Evolutionary conservation across 92 coral and sea anemone genomes (phyloP), one percentile per base, ranked within the genome.

Genomic region (Bergia puertoricense): DNA sequence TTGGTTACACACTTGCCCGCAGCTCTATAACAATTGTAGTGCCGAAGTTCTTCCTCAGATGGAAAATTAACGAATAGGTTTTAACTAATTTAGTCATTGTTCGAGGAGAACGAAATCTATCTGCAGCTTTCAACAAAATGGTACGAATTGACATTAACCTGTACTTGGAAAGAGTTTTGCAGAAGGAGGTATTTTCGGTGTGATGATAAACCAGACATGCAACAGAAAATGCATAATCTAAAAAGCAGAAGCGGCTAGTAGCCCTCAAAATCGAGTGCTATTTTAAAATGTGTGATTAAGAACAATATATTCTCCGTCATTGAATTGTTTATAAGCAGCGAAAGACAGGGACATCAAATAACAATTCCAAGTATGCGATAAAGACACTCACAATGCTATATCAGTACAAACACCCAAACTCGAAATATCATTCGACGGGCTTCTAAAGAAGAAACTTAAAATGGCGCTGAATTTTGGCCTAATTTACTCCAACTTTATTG

Each of bases 291-390:
- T 72, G 76, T 74, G 38, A 74, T 74, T 74, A 5, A 76, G 20
- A 6, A 76, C 79, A 76, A 76, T 42, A 15, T 23, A 6, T 22
- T 76, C 51, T 76, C 79, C 10, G 41, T 76, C 79, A n/a, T 10
- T 18, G 30, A 76, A 76, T 76, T 76, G 79, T 42, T 76, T 18
- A 15, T 36, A 41, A 76, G 23, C 45, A 74, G 46, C 30, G 79
- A 15, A 43, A 42, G 48, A 40, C 13, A 40, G 5, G 46, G 23
- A 40, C 16, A 15, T 42, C n/a, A 15, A 75, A 6, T 45, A 76
- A 41, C 51, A 76, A 42, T 76, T 20, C 46, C 51, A 76, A 76
- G 42, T 76, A 76, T 76, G 79, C 50, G 36, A 76, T 76, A 76
- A 74, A 8, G 42, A 76, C 48, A 23, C 54, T 9, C 30, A 30